Base-by-base conservation (phyloP, 1,140 invertebrate species). In the Pinna nobilis region DNA sequence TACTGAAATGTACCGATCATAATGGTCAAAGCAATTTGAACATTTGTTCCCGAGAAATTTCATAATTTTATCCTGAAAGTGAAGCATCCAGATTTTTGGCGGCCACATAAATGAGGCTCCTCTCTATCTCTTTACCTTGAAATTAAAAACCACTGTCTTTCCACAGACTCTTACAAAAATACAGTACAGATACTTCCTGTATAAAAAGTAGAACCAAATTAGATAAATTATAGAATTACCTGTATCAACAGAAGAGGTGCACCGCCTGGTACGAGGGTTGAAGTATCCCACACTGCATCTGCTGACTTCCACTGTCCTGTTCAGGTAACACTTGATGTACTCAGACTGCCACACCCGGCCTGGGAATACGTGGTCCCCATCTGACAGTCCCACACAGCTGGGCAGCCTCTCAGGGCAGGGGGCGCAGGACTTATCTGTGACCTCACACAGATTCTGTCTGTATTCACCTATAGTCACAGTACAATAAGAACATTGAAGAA, bases 401-500 rank as follows among this genome's bases (percentile, higher is more conserved):
- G 77, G 78, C 0, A 79, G 61, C 18, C 80, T 63, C 11, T 74
- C 55, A 13, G 55, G 20, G 51, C 83, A 85, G 2, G 78, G 77
- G 2, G 39, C 33, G 64, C 83, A 84, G 32, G 57, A 37, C 20
- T 49, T 20, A 1, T 13, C 25, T 18, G 44, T 0, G 41, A 78
- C 61, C 15, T 44, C 37, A 68, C 83, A 84, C 28, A 67, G 50
- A 44, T 80, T 76, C 35, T 75, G 65, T 32, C 72, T 28, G 60
- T 85, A 85, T 49, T 82, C 80, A 74, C 83, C n/a, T n/a, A n/a
- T n/a, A n/a, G 30, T 35, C n/a, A 23, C 59, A 5, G 32, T 32
- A 71, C 13, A 72, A 50, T n/a, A 41, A 15, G 39, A 64, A 20
- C 3, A 7, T 44, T 4, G 20, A n/a, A 18, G 13, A 59, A 59